A percentile compares a stretch with the other conserved stretches of the same genome.
phyloP scores from a whole-genome alignment of 2,797 vertebrate species.

The Intellagama lesueurii region DNA sequence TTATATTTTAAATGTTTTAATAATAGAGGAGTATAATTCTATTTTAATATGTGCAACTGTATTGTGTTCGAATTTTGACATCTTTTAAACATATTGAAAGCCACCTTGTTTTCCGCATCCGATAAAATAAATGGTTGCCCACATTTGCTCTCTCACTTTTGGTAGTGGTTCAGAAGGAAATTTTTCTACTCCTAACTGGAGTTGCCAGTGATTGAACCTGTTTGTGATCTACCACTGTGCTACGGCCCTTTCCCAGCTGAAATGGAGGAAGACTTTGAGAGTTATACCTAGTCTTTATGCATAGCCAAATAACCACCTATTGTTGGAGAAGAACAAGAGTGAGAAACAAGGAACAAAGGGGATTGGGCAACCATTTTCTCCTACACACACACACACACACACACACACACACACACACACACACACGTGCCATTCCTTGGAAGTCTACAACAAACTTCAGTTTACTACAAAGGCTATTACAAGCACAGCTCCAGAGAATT shows the following conservation, averaged over 20 bases:
- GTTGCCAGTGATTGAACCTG: neutral
- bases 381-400: no score
- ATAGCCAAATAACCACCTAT: neutral
- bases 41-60: no score
- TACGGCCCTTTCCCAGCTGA: neutral
- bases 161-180: neutral
- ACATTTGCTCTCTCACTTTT: no score
- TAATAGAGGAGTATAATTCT: no score
- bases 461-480: neutral
- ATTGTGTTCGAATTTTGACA: no score
- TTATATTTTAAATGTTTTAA: no score
- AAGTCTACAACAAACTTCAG: neutral
- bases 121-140: no score
- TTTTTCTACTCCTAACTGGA: neutral
- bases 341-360: neutral
- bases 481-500: neutral
- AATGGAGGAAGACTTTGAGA: neutral
- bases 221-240: neutral
- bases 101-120: no score
- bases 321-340: neutral
- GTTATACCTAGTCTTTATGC: neutral
- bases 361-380: neutral
- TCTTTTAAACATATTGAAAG: no score
- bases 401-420: no score
- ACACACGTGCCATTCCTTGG: neutral